These are phyloP conservation scores for Ephialtes manifestator DNA, from an alignment of 2,888 invertebrate genomes.

Conservation along the genomic window DNA sequence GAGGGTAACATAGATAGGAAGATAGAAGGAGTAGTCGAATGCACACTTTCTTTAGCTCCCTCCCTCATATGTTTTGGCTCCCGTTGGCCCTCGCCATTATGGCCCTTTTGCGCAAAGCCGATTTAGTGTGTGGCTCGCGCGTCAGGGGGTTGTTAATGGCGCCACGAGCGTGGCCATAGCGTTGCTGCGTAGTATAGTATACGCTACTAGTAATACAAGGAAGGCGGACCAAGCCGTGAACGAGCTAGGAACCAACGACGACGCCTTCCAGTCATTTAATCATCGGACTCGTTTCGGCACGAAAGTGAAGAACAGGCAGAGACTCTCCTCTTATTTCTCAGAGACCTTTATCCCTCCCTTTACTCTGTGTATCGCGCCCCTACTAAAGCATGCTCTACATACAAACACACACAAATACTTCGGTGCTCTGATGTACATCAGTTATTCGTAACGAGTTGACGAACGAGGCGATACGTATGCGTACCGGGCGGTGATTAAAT, in stretches of 20 bases:
- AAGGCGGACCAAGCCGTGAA: constrained; percentile 26
- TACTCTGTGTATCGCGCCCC: constrained; percentile 7
- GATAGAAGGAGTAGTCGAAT: constrained; percentile 1
- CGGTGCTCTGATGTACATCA: background rate
- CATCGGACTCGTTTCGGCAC: constrained; percentile 59
- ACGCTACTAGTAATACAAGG: background rate
- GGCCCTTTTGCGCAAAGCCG: constrained; percentile 52
- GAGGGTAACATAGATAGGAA: background rate
- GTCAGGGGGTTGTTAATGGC: constrained; percentile 57
- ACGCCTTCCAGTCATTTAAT: constrained; percentile 61
- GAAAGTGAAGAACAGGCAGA: constrained; percentile 5
- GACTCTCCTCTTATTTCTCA: constrained; percentile 26
- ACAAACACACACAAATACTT: background rate
- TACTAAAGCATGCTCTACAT: background rate
- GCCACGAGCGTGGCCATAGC: constrained; percentile 26
- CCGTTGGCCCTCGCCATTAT: constrained; percentile 49
- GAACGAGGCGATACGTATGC: constrained; percentile 52
- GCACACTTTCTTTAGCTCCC: constrained; percentile 21
- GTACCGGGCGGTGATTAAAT: constrained; percentile 48
- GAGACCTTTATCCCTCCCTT: constrained; percentile 15
- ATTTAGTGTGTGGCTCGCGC: constrained; percentile 59
- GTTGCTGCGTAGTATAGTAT: constrained; percentile 1
- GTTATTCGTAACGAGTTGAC: constrained; percentile 40
- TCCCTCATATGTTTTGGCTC: background rate
- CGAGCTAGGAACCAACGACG: constrained; percentile 11